phyloP scores from a whole-genome alignment of 1,140 invertebrate species.

The Diplogasteroides magnus region DNA sequence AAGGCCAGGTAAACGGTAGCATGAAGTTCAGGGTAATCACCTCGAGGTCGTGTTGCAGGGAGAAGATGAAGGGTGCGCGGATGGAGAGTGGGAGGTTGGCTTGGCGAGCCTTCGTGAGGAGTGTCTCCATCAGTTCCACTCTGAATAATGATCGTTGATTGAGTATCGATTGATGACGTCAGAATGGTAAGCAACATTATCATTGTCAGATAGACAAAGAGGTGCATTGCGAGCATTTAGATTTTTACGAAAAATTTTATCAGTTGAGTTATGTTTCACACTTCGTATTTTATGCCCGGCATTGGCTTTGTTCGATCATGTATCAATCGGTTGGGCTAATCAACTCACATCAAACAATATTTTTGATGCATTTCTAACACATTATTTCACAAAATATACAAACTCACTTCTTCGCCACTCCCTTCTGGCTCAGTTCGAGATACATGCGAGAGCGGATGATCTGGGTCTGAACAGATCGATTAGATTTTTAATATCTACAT shows the following conservation, averaged over 20 bases:
- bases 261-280: too few species aligned
- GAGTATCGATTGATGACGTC: too few species aligned
- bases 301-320: too few species aligned
- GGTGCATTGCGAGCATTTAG: too few species aligned
- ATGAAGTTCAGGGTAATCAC: not conserved
- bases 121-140: constrained; percentile 12
- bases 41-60: constrained; percentile 27
- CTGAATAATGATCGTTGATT: constrained; percentile 2
- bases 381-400: not conserved
- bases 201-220: too few species aligned
- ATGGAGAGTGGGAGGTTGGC: constrained; percentile 20
- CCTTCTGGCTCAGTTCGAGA: constrained; percentile 26
- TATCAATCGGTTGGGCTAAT: too few species aligned
- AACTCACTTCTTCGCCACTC: constrained; percentile 15
- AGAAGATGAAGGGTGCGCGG: constrained; percentile 20
- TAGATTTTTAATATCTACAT: too few species aligned
- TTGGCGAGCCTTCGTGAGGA: constrained; percentile 12
- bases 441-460: constrained; percentile 36
- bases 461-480: too few species aligned
- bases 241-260: too few species aligned
- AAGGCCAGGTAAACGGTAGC: not conserved
- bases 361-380: too few species aligned
- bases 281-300: too few species aligned
- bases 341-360: not conserved
- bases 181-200: too few species aligned